Evolutionary conservation across 2,888 invertebrate genomes (phyloP), one percentile per base, ranked within the genome.

Genomic region (Leistus spinibarbis): DNA sequence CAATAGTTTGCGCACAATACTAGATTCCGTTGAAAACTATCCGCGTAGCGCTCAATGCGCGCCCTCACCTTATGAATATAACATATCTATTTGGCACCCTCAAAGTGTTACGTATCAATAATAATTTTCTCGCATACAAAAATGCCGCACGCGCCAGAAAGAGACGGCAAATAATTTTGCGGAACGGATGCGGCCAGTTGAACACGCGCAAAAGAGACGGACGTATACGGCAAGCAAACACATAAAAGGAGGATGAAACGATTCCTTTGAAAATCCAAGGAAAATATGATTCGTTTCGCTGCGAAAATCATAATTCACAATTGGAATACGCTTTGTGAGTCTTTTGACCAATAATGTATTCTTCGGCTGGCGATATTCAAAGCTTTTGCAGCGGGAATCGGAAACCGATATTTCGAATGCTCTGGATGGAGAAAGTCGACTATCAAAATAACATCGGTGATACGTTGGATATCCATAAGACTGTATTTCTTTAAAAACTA

Each of bases 301-400:
- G 78, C 78, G 80, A 82, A 82, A 82, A 84, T 84, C 84, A 84
- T 85, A 84, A 85, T 85, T 85, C 84, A 85, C 84, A 83, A 83
- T 84, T 83, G 83, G 82, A 84, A 84, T 84, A 84, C 83, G 84
- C 83, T 83, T 81, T 78, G 80, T 83, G 84, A 82, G 79, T 81
- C 85, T 85, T 85, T 85, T 85, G 85, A 85, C 85, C 85, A 84
- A 85, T 85, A 85, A 85, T 84, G 81, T 84, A 85, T 85, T 84
- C 84, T 73, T 73, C 57, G 64, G 24, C n/a, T 23, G 3, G 0
- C 40, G 40, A 40, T 40, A 40, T 40, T 16, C 64, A 57, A 20
- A 24, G 60, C 66, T 67, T 20, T 4, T 10, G 10, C 13, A n/a
- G 72, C 54, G 63, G 20, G 53, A 68, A 75, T 69, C 75, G 75